phyloP scores from a whole-genome alignment of 2,888 invertebrate species.

The Drosophila hamatofila region DNA sequence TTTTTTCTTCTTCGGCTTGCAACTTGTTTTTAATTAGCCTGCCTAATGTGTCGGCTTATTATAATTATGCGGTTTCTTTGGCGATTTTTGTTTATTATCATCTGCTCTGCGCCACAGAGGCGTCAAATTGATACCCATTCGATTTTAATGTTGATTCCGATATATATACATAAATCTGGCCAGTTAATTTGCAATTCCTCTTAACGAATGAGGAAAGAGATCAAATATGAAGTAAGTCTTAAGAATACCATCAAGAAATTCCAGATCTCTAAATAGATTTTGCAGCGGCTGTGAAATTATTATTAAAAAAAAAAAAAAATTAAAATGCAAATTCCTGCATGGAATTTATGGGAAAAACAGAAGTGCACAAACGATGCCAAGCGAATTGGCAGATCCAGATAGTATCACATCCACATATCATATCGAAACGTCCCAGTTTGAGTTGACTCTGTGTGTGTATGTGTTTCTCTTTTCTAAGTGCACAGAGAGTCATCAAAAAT shows the following conservation, averaged over 20 bases:
- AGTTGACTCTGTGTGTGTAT: constrained; percentile 7
- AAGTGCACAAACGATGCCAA: constrained; percentile 54
- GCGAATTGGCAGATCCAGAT: constrained; percentile 62
- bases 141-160: constrained; percentile 35
- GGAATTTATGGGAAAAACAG: constrained; percentile 55
- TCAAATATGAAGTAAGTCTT: neutral
- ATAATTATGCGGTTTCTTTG: constrained; percentile 28
- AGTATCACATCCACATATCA: constrained; percentile 29
- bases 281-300: constrained; percentile 31
- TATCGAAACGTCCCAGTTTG: constrained; percentile 20
- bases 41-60: constrained; percentile 56
- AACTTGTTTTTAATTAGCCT: constrained; percentile 62
- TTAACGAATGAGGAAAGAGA: neutral
- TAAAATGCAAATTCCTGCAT: constrained; percentile 53
- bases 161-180: constrained; percentile 1
- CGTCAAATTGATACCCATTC: constrained; percentile 8
- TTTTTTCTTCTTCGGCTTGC: constrained; percentile 20
- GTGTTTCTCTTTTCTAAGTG: neutral
- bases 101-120: constrained; percentile 31
- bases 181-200: constrained; percentile 1
- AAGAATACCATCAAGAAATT: constrained; percentile 8
- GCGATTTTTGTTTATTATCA: constrained; percentile 42
- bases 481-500: constrained; percentile 9
- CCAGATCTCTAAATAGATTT: constrained; percentile 37
- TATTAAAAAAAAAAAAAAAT: constrained; percentile 7